phyloP scores from a whole-genome alignment of 2,888 invertebrate genomes.

The Cheilosia grossa region DNA sequence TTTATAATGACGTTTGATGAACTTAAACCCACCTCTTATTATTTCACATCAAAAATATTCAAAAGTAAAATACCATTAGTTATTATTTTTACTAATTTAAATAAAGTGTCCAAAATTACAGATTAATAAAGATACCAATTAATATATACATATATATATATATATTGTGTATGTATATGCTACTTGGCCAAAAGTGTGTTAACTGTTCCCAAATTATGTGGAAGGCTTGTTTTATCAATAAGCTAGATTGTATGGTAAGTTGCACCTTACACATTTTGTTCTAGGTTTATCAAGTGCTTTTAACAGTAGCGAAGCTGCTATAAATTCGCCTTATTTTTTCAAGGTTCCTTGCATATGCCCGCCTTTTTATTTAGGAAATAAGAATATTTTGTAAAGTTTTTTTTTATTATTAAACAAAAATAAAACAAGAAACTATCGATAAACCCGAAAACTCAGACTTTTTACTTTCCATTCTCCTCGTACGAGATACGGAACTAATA shows the following conservation, averaged over 20 bases:
- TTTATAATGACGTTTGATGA: not conserved
- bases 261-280: not conserved
- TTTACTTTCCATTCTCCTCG: slow-evolving; percentile 46
- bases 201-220: too few species aligned
- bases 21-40: not conserved
- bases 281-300: slow-evolving; percentile 10
- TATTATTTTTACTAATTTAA: too few species aligned
- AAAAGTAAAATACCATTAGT: not conserved
- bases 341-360: slow-evolving; percentile 18
- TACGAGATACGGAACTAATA: slow-evolving; percentile 25
- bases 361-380: slow-evolving; percentile 2
- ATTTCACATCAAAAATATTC: not conserved
- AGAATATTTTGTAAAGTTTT: slow-evolving; percentile 19
- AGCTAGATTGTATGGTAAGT: not conserved
- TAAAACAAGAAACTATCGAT: slow-evolving; percentile 32
- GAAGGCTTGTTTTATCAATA: too few species aligned
- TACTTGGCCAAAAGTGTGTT: not conserved
- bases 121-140: too few species aligned
- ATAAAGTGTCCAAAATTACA: too few species aligned
- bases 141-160: too few species aligned
- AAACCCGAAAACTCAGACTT: slow-evolving; percentile 47
- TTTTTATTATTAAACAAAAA: slow-evolving; percentile 6
- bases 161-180: too few species aligned
- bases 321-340: slow-evolving; percentile 16
- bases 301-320: not conserved